Base-by-base conservation (phyloP, 2,888 invertebrate genomes). In the Cataglyphis cursor region DNA sequence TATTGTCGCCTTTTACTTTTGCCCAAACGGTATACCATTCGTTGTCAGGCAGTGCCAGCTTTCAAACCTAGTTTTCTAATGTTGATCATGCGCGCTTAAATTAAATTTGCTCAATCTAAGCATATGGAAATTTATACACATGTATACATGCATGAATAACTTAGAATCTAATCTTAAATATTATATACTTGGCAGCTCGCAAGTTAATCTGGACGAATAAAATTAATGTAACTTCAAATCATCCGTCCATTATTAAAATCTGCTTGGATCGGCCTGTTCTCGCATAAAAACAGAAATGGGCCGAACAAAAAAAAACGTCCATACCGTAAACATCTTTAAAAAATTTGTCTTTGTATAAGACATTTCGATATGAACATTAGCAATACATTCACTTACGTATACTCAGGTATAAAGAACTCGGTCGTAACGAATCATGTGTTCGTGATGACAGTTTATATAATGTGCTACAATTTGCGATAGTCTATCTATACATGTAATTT, bases 91-190 rank as follows among this genome's bases (percentile, higher is more conserved):
- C 38, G 38, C 48, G 70, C 64, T 70, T 65, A 38, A 81, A 83
- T 76, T 54, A 64, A 81, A 64, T 8, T 54, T 82, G 64, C 44
- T 70, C 57, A 38, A 81, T 72, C 38, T 62, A 83, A 59, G 65
- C 66, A 65, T 68, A 87, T 81, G 57, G 83, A 81, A 81, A 48
- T 61, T 80, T 90, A 84, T 84, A 86, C 88, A 85, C 83, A 85
- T 78, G 61, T 84, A 84, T 76, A 88, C 82, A 81, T 72, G 78
- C 82, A 83, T 76, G 74, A 81, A 70, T 64, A 73, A 75, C 73
- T 70, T 85, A 83, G 74, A 31, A 51, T 70, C 65, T 81, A 83
- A 18, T 83, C 82, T 80, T 85, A 85, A 82, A 57, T 74, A 72
- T 70, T 87, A 73, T 54, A 2, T 76, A 81, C 68, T 73, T 61